Evolutionary conservation across 2,888 invertebrate genomes (phyloP), one percentile per base, ranked within the genome.

Genomic region (Cactoblastis cactorum): DNA sequence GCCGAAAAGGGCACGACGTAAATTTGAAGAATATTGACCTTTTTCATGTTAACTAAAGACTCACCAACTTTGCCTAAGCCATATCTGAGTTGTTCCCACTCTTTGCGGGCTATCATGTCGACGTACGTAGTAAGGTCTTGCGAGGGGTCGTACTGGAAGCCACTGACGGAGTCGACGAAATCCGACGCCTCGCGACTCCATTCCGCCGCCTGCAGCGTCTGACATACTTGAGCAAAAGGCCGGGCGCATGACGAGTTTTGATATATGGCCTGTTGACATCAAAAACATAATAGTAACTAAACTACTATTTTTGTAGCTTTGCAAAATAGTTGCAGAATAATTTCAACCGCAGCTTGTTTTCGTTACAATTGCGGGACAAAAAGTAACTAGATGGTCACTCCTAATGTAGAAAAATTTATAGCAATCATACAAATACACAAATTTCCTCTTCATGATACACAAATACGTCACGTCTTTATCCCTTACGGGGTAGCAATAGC

Each of bases 1-100:
- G n/a, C n/a, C n/a, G n/a, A n/a, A n/a, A n/a, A n/a, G n/a, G n/a
- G n/a, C n/a, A n/a, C n/a, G n/a, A n/a, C n/a, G n/a, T n/a, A n/a
- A n/a, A n/a, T n/a, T n/a, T n/a, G n/a, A n/a, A n/a, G n/a, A n/a
- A n/a, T n/a, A n/a, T n/a, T n/a, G n/a, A n/a, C n/a, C n/a, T 28
- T 6, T 28, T 1, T 28, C 8, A 28, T 28, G 5, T 1, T 6
- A 6, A 9, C 1, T 28, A 6, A 9, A 1, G 1, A 46, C 52
- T 57, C 69, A 91, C 91, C 72, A 74, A 78, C 68, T 72, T 80
- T 50, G 69, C 73, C 49, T 64, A 80, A 65, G 53, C 81, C 61
- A 61, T 63, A 62, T 1, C 77, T 65, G 34, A 92, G 74, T 51
- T 77, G 76, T 22, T 71, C 69, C 92, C 92, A 92, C 65, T 91